phyloP scores from a whole-genome alignment of 1,140 invertebrate genomes.

The Lycorma delicatula region DNA sequence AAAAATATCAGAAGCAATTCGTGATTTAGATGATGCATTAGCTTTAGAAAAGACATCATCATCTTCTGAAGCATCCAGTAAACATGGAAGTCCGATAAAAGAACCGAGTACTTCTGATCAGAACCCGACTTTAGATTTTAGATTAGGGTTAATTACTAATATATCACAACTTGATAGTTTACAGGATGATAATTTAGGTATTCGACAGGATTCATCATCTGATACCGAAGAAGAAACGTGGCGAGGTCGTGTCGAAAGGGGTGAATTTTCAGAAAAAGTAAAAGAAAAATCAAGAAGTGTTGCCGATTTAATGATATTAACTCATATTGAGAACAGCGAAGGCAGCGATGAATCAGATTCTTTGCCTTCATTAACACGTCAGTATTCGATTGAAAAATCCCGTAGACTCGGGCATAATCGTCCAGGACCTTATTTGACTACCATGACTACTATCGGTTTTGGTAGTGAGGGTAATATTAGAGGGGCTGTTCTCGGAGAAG shows the following conservation, averaged over 20 bases:
- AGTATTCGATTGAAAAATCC: constrained; percentile 22
- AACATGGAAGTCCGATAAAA: constrained; percentile 42
- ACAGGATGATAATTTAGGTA: constrained; percentile 1
- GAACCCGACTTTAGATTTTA: constrained; percentile 31
- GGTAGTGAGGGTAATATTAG: constrained; percentile 50
- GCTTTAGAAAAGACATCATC: constrained; percentile 51
- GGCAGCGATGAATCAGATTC: constrained; percentile 44
- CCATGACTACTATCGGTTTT: constrained; percentile 32
- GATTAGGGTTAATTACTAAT: constrained; percentile 27
- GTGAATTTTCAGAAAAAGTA: constrained; percentile 57
- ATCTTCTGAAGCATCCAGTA: constrained; percentile 41
- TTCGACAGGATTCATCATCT: constrained; percentile 38
- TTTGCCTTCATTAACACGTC: constrained; percentile 22
- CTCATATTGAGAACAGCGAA: constrained; percentile 56
- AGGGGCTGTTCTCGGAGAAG: constrained; percentile 41
- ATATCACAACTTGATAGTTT: not conserved
- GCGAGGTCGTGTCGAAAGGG: constrained; percentile 50
- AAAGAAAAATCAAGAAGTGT: constrained; percentile 62
- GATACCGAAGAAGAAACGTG: constrained; percentile 60
- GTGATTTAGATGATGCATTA: constrained; percentile 52
- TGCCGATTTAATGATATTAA: constrained; percentile 63
- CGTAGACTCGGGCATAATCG: constrained; percentile 7
- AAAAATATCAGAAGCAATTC: constrained; percentile 54
- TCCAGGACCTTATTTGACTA: not conserved
- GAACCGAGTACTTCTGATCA: constrained; percentile 20